phyloP scores from a whole-genome alignment of 1,140 invertebrate species.

The Pomacea maculata region DNA sequence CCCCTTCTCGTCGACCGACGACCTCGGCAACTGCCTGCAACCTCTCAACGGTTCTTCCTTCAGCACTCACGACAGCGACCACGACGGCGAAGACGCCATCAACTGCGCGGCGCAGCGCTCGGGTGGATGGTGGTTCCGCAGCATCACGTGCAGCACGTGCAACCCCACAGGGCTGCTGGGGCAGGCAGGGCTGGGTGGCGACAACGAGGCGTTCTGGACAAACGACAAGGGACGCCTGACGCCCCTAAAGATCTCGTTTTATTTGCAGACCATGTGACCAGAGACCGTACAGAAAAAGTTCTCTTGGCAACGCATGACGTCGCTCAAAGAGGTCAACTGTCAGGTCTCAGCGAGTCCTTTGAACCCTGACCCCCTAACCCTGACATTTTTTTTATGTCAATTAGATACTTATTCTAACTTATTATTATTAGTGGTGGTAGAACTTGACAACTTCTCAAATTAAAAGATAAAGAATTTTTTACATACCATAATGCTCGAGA shows the following conservation, averaged over 20 bases:
- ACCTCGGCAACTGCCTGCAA: conserved; percentile 16
- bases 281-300: too few relatives aligned
- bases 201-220: conserved; percentile 25
- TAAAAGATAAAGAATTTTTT: not conserved
- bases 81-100: conserved; percentile 5
- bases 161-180: conserved; percentile 20
- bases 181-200: not conserved
- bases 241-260: conserved; percentile 12
- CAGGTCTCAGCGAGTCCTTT: too few relatives aligned
- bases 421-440: too few relatives aligned
- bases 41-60: conserved; percentile 18
- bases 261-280: not conserved
- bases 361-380: too few relatives aligned
- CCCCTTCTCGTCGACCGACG: not conserved
- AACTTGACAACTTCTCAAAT: too few relatives aligned
- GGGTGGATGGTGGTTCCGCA: conserved; percentile 23
- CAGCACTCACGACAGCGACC: conserved; percentile 28
- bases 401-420: too few relatives aligned
- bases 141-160: conserved; percentile 14
- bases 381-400: too few relatives aligned
- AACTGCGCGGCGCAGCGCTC: conserved; percentile 17
- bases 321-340: too few relatives aligned
- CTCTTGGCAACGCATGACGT: too few relatives aligned
- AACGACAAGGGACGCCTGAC: conserved; percentile 9
- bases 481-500: not conserved